Evolutionary conservation across 2,888 invertebrate species (phyloP), one percentile per base, ranked within the genome.

Genomic region (Hyalella azteca): DNA sequence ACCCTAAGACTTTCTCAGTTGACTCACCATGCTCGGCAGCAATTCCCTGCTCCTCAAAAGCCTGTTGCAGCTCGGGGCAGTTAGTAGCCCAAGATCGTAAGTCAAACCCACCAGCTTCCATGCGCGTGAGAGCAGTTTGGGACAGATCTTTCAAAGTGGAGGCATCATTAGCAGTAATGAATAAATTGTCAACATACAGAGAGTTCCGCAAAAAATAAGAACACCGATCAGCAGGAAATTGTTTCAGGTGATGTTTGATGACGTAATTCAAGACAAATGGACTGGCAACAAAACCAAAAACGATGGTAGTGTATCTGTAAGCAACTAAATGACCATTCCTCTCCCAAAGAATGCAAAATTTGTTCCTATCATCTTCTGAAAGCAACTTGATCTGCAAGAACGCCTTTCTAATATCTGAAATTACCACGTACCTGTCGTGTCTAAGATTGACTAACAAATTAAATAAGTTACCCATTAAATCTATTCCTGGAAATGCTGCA

Each of bases 171-270:
- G 26, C 54, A 11, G 54, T 54, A 5, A 54, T 26, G 26, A 26
- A 54, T 29, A 54, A 54, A 26, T 54, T 54, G n/a, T 49, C 49
- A 2, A 54, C 54, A 13, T 54, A 54, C 54, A 54, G 22, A 26
- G 9, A 9, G 4, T 54, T 4, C 11, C 22, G 29, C 26, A 54
- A 26, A 4, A 26, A 54, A 54, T 26, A 54, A 9, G n/a, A 22
- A 76, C 76, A 76, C 19, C 11, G 26, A 45, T 76, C 76, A 49
- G 26, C 9, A 9, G 76, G 76, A 45, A 29, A 76, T 11, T 76
- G 40, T 45, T 45, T 45, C 3, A 50, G 26, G 2, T 76, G 76
- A 7, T 22, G 39, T 0, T 1, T 4, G 9, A 48, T 26, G 13
- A 26, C 48, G 41, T 36, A 66, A 60, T 41, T 49, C 22, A 76